Conservation (phyloP, 2,888 invertebrate species). For the Lasioglossum marginatum region DNA sequence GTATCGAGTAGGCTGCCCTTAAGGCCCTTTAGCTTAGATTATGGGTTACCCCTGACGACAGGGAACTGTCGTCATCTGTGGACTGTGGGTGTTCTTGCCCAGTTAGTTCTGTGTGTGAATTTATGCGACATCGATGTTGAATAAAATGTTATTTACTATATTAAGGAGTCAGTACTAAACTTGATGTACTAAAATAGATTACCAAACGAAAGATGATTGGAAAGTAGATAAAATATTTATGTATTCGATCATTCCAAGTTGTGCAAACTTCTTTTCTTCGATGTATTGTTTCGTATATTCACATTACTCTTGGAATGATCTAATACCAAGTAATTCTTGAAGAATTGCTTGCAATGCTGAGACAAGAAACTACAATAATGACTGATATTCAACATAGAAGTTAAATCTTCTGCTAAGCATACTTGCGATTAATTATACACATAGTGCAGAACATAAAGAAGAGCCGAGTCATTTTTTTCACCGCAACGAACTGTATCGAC, state of each 20-base stretch:
- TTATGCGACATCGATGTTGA: background rate
- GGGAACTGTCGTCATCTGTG: background rate
- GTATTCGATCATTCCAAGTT: background rate
- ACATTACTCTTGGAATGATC: background rate
- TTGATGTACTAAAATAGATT: background rate
- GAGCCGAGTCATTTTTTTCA: background rate
- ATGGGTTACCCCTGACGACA: slow-evolving; percentile 5
- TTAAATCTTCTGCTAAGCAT: background rate
- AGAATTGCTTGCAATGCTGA: background rate
- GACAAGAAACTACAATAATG: background rate
- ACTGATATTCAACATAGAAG: background rate
- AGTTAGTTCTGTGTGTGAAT: background rate
- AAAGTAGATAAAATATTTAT: background rate
- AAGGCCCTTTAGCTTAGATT: slow-evolving; percentile 15
- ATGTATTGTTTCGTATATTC: background rate
- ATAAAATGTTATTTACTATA: background rate
- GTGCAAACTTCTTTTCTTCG: background rate
- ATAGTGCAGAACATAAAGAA: background rate
- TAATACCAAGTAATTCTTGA: background rate
- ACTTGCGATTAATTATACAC: background rate
- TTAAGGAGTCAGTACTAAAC: background rate
- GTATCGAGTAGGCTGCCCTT: slow-evolving; percentile 1
- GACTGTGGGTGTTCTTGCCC: background rate
- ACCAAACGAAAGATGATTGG: background rate
- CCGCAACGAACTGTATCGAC: background rate